Percentiles rank a stretch among this genome's conserved stretches.
phyloP scores from a whole-genome alignment of 92 coral and sea anemone genomes.

The Ricordea florida region DNA sequence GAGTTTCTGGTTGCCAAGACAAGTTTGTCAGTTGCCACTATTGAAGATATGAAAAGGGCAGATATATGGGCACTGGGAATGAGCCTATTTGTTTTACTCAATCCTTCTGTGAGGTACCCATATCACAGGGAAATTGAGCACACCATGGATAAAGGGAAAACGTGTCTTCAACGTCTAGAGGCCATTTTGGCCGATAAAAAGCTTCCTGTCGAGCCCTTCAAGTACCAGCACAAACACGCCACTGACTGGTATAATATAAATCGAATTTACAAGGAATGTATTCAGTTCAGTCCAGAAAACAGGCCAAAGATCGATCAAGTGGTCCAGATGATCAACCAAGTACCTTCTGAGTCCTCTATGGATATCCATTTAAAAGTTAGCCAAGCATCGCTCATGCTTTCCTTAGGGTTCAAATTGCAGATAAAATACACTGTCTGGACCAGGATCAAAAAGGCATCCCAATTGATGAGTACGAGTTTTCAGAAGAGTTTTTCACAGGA shows the following conservation, averaged over 20 bases:
- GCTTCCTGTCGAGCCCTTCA: not conserved
- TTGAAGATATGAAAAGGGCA: not conserved
- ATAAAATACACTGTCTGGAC: not conserved
- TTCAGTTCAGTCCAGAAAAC: not conserved
- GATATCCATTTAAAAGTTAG: constrained; percentile 5
- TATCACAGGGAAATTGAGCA: not conserved
- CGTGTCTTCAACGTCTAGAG: not conserved
- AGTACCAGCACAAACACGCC: constrained; percentile 25
- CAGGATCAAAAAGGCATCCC: not conserved
- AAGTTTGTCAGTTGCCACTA: not conserved
- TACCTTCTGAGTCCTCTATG: not conserved
- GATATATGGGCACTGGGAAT: constrained; percentile 37
- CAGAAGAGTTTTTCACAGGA: not conserved
- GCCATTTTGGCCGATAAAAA: not conserved
- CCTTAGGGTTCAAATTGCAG: constrained; percentile 11
- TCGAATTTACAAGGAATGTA: not conserved
- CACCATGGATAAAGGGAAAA: not conserved
- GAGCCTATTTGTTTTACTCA: constrained; percentile 18
- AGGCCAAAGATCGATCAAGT: constrained; percentile 9
- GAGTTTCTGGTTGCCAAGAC: constrained; percentile 1
- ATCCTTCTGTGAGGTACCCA: constrained; percentile 1
- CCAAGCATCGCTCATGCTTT: constrained; percentile 13
- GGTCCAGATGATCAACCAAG: not conserved
- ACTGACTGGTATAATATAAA: constrained; percentile 8
- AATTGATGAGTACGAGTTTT: constrained; percentile 3